Evolutionary conservation across 2,113 vertebrate genomes (phyloP).

Genomic region (Zootoca vivipara): DNA sequence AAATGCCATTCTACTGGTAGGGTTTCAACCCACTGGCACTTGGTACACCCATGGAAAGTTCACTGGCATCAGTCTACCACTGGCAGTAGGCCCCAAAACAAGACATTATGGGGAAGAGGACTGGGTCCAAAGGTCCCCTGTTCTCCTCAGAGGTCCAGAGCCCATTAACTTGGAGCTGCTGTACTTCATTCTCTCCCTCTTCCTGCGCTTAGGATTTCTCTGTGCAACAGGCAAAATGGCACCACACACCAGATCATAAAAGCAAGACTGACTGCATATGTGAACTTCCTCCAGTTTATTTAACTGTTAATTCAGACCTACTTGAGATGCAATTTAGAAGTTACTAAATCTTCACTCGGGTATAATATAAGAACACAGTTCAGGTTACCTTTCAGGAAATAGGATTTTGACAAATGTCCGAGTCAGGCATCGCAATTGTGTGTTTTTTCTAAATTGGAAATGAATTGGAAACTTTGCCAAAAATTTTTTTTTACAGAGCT

Average conservation of each 20-base stretch:
- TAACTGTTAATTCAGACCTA: slow-evolving; percentile 38
- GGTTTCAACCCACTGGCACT: no score
- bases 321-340: slow-evolving; percentile 52
- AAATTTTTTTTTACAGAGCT: slow-evolving; percentile 26
- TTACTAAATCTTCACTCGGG: slow-evolving; percentile 47
- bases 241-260: background rate
- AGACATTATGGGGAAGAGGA: no score
- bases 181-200: background rate
- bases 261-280: slow-evolving; percentile 24
- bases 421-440: background rate
- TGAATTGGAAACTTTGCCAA: background rate
- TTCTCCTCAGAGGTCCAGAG: no score
- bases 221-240: background rate
- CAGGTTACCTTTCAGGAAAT: background rate
- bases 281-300: slow-evolving; percentile 28
- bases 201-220: background rate
- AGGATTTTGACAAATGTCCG: background rate
- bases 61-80: no score
- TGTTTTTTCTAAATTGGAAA: background rate
- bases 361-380: slow-evolving; percentile 26
- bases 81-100: no score
- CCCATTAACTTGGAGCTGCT: no score
- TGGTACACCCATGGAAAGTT: no score
- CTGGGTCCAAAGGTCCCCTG: no score
- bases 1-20: no score